A percentile compares a stretch with the other conserved stretches of the same genome.
These are phyloP conservation scores for Pachyuromys duprasi DNA, from an alignment of 2,797 vertebrate genomes.

Conservation along the genomic window DNA sequence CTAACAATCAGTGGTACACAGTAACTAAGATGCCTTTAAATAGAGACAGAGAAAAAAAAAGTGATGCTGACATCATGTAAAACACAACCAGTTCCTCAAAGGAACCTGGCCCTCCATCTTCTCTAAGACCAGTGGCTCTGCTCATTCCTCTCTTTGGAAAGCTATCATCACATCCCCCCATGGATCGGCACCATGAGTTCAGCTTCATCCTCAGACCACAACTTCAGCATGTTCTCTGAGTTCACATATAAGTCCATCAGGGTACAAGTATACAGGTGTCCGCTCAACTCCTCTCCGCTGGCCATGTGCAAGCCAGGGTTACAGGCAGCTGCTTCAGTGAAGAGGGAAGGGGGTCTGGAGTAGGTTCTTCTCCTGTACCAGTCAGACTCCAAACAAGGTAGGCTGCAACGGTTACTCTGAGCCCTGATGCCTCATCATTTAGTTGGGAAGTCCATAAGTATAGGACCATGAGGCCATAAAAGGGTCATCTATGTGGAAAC, in stretches of 20 bases:
- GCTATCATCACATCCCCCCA: too few relatives aligned
- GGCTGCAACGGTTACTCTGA: background rate
- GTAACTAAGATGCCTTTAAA: background rate
- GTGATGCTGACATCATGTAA: accelerated
- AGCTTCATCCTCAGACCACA: background rate
- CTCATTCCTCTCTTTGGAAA: background rate
- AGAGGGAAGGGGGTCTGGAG: background rate
- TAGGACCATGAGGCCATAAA: background rate
- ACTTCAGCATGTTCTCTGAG: background rate
- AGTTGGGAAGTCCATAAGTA: background rate
- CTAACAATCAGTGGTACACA: accelerated
- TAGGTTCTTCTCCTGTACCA: too few relatives aligned
- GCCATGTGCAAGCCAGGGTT: background rate
- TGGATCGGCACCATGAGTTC: accelerated
- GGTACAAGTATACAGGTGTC: background rate
- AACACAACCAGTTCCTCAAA: too few relatives aligned
- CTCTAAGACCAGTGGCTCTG: accelerated
- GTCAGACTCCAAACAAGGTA: background rate
- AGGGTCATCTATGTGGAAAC: background rate
- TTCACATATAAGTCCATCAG: background rate
- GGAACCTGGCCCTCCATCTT: background rate
- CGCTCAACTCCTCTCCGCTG: background rate
- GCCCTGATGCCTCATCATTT: background rate
- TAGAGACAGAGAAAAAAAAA: background rate
- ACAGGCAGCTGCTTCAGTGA: too few relatives aligned